These are phyloP conservation scores for Centropus bengalensis DNA, from an alignment of 2,113 vertebrate genomes.

Conservation along the genomic window DNA sequence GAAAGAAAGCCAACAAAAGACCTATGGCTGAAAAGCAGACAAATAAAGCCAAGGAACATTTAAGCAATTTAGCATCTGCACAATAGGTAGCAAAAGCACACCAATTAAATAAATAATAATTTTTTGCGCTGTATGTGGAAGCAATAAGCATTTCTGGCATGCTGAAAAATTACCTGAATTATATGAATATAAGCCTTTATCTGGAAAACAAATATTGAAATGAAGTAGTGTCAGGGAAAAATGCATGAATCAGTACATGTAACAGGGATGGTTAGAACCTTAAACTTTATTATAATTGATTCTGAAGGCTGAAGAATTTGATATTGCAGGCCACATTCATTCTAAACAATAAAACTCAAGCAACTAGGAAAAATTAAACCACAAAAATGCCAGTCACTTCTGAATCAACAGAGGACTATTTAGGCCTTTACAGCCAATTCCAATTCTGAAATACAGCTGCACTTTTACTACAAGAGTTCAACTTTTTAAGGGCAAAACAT, in stretches of 20 bases:
- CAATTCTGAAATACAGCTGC: not conserved
- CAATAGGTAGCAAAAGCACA: slow-evolving; percentile 66
- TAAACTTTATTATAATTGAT: not conserved
- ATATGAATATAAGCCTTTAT: slow-evolving; percentile 90
- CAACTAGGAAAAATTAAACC: slow-evolving; percentile 33
- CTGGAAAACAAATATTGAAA: slow-evolving; percentile 88
- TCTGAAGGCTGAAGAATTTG: not conserved
- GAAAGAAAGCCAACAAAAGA: slow-evolving; percentile 16
- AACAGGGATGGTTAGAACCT: slow-evolving; percentile 59
- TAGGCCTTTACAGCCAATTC: not conserved
- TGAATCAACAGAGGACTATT: not conserved
- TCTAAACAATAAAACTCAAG: not conserved
- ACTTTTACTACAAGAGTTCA: not conserved
- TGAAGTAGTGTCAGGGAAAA: slow-evolving; percentile 77
- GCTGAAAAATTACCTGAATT: slow-evolving; percentile 91
- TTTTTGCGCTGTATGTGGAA: slow-evolving; percentile 49
- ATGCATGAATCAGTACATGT: slow-evolving; percentile 61
- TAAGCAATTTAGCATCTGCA: slow-evolving; percentile 60
- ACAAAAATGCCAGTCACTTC: not conserved
- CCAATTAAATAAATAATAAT: slow-evolving; percentile 48
- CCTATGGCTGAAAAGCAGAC: slow-evolving; percentile 42
- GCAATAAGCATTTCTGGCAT: slow-evolving; percentile 72
- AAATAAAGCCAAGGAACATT: slow-evolving; percentile 41
- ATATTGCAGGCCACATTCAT: not conserved
- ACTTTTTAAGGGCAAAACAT: not conserved